A percentile compares a stretch with the other conserved stretches of the same genome.
Evolutionary conservation across 2,888 invertebrate species (phyloP).

Genomic region (Aspidiotus rigidus): DNA sequence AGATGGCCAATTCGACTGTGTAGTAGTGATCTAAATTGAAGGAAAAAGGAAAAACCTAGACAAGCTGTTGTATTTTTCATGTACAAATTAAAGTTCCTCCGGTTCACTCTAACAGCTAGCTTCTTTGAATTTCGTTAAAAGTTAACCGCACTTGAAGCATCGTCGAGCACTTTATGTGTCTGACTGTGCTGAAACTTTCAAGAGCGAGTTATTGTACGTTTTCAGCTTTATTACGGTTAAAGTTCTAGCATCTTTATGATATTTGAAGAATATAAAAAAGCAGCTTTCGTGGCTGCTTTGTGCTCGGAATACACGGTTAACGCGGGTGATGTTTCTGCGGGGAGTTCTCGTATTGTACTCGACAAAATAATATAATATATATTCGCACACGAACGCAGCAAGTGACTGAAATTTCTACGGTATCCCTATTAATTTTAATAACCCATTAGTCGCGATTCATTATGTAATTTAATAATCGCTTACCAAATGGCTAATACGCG

Average conservation of each 20-base stretch:
- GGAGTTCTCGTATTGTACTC: background rate
- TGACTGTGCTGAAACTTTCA: conserved; percentile 21
- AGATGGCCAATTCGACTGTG: conserved; percentile 15
- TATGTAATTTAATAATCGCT: conserved; percentile 20
- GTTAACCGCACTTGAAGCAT: conserved; percentile 24
- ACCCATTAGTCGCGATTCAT: conserved; percentile 19
- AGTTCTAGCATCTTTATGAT: conserved; percentile 27
- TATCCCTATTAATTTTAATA: conserved; percentile 23
- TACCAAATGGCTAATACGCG: conserved; percentile 1
- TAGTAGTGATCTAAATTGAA: conserved; percentile 6
- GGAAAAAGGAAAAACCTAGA: conserved; percentile 9
- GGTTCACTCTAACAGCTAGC: conserved; percentile 11
- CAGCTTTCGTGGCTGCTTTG: conserved; percentile 24
- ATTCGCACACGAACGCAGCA: background rate
- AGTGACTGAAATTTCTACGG: conserved; percentile 1
- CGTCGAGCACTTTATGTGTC: conserved; percentile 23
- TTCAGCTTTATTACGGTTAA: conserved; percentile 24
- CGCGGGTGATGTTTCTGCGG: conserved; percentile 4
- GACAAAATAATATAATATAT: no score
- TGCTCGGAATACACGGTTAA: conserved; percentile 17
- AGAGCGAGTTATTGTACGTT: conserved; percentile 23
- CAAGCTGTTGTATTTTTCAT: conserved; percentile 27
- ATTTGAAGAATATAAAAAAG: conserved; percentile 25
- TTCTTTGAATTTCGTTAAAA: conserved; percentile 25
- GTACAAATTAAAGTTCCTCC: conserved; percentile 24